Percentiles rank a stretch among this genome's conserved stretches.
phyloP scores from a whole-genome alignment of 2,888 invertebrate species.

The Ophion ellenae region DNA sequence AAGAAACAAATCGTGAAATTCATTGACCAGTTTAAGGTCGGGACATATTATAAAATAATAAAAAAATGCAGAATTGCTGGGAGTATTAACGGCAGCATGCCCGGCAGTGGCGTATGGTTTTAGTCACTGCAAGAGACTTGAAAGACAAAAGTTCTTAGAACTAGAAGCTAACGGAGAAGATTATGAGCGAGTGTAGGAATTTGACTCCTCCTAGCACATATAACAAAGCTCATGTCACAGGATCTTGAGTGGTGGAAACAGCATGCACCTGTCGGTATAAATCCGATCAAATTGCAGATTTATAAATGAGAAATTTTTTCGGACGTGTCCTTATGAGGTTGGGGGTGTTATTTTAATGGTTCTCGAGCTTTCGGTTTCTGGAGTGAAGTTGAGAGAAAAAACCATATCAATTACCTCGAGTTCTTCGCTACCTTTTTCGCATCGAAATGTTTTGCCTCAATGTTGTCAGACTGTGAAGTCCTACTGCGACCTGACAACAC shows the following conservation, averaged over 20 bases:
- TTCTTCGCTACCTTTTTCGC: conserved; percentile 28
- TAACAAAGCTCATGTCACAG: not conserved
- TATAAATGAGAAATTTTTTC: not conserved
- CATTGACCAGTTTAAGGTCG: not conserved
- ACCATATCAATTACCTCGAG: conserved; percentile 8
- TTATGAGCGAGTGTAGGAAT: no score
- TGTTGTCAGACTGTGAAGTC: not conserved
- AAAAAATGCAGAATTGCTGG: conserved; percentile 10
- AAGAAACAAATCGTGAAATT: not conserved
- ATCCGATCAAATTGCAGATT: not conserved
- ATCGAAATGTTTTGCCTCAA: conserved; percentile 26
- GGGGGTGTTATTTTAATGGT: not conserved
- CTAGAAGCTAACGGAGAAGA: no score
- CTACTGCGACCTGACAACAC: conserved; percentile 48
- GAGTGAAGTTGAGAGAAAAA: not conserved
- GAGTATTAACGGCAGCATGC: conserved; percentile 12
- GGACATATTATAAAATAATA: not conserved
- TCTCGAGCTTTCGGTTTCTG: not conserved
- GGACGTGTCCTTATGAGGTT: not conserved
- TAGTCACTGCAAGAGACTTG: not conserved
- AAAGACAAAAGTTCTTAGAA: not conserved
- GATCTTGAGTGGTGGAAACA: not conserved
- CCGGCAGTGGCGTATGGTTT: not conserved
- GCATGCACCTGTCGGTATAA: not conserved
- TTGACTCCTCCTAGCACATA: no score